A percentile compares a stretch with the other conserved stretches of the same genome.
These are phyloP conservation scores for Urophycis tenuis DNA, from an alignment of 2,797 vertebrate species.

Conservation along the genomic window DNA sequence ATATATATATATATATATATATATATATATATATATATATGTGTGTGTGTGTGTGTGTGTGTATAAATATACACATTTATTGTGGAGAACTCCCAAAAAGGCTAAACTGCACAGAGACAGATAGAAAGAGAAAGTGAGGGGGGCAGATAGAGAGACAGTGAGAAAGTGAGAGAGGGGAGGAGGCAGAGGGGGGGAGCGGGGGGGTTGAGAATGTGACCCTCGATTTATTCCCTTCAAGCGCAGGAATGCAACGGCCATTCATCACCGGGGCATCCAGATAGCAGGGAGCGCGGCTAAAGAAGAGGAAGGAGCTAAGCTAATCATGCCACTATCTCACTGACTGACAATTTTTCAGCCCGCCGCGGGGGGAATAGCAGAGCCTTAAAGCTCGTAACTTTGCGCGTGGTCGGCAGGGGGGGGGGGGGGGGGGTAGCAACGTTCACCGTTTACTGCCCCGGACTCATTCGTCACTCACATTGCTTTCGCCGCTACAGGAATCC, in stretches of 20 bases:
- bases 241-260: constrained; percentile 46
- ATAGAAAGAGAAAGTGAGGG: constrained; percentile 31
- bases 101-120: not conserved
- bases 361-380: constrained; percentile 21
- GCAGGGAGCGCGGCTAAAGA: constrained; percentile 30
- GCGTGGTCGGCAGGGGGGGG: no score
- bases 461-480: not conserved
- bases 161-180: constrained; percentile 42
- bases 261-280: constrained; percentile 34
- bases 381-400: constrained; percentile 36
- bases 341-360: constrained; percentile 23
- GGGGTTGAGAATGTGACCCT: constrained; percentile 43
- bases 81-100: no score
- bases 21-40: no score
- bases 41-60: not conserved
- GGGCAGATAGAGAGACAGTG: constrained; percentile 51
- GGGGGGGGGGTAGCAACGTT: not conserved
- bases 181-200: constrained; percentile 46
- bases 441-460: not conserved
- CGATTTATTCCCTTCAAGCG: constrained; percentile 66
- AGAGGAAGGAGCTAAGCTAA: constrained; percentile 40
- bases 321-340: constrained; percentile 31
- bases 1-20: not conserved
- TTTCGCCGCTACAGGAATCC: not conserved
- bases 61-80: not conserved